Base-by-base conservation (phyloP, 2,888 invertebrate genomes). In the Lapara coniferarum region DNA sequence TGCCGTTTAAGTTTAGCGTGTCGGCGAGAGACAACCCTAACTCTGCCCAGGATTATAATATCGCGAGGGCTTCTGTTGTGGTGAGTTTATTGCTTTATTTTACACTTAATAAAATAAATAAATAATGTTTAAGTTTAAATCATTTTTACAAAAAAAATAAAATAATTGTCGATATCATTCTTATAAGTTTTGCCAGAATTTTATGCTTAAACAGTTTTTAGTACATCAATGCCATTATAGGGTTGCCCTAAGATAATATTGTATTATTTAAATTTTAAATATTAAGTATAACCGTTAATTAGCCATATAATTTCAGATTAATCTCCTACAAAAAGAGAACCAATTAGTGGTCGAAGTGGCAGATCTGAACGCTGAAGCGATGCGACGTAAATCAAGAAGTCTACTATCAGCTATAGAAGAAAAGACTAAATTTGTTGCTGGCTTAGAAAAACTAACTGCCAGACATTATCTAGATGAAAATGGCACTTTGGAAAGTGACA, bases 371-470 rank as follows among this genome's bases (percentile, higher is more conserved):
- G 96, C 97, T 0, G 97, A 97, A 75, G 92, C 95, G 1, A 95
- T 98, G 76, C 89, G 94, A 0, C 92, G 89, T 12, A 90, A 93
- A 49, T 89, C 93, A 0, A 89, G 94, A 0, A 93, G 91, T 10
- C 77, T 95, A 13, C 89, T 95, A 0, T 89, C 94, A 8, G 94
- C 95, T 0, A 92, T 97, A 12, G 96, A 97, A 82, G 96, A 96
- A 56, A 95, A 95, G 72, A 96, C 96, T 10, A 96, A 96, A 0
- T 89, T 97, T 7, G 94, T 98, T 13, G 96, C 97, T 4, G 97
- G 98, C 0, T 95, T 98, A 59, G 98, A 98, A 83, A 96, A 96
- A 76, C 94, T 98, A n/a, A 96, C 97, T n/a, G 95, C 96, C 1
- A 95, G 97, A 69, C 96, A 97, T 82, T 96, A 94, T 75, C 85